These are phyloP conservation scores for Amphipyra berbera DNA, from an alignment of 2,888 invertebrate species.

Conservation along the genomic window DNA sequence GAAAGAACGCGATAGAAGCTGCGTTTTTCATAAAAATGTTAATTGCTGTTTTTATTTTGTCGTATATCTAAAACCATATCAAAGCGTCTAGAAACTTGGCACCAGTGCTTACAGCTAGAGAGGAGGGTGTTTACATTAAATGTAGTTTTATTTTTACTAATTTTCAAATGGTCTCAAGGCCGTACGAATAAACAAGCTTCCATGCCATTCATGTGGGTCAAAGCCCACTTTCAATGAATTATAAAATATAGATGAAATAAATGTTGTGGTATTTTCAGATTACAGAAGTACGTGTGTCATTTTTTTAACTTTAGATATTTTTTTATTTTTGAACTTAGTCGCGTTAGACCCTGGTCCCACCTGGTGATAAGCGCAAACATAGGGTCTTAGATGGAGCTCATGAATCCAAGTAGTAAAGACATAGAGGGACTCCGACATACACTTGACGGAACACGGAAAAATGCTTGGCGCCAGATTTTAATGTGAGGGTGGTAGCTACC, in stretches of 20 bases:
- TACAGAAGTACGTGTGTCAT: too few species aligned
- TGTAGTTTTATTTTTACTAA: conserved; percentile 48
- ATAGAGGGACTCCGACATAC: too few species aligned
- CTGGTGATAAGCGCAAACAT: too few species aligned
- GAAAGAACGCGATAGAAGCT: too few species aligned
- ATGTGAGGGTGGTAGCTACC: too few species aligned
- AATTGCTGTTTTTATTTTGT: conserved; percentile 45
- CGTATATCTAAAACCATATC: conserved; percentile 45
- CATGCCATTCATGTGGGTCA: conserved; percentile 41
- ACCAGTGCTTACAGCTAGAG: conserved; percentile 28
- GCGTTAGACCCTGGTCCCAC: too few species aligned
- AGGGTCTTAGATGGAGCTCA: too few species aligned
- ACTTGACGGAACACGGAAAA: too few species aligned
- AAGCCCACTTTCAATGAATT: conserved; percentile 22
- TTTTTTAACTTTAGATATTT: too few species aligned
- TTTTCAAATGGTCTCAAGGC: conserved; percentile 49
- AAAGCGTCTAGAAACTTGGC: conserved; percentile 51
- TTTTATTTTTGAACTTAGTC: too few species aligned
- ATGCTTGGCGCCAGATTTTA: too few species aligned
- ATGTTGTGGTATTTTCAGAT: not conserved
- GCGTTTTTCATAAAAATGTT: conserved; percentile 33
- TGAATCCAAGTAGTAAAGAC: too few species aligned
- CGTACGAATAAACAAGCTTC: conserved; percentile 37
- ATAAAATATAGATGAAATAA: not conserved
- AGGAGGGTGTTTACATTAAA: conserved; percentile 41